phyloP scores from a whole-genome alignment of 2,888 invertebrate species.

The Adelognathus sp. region DNA sequence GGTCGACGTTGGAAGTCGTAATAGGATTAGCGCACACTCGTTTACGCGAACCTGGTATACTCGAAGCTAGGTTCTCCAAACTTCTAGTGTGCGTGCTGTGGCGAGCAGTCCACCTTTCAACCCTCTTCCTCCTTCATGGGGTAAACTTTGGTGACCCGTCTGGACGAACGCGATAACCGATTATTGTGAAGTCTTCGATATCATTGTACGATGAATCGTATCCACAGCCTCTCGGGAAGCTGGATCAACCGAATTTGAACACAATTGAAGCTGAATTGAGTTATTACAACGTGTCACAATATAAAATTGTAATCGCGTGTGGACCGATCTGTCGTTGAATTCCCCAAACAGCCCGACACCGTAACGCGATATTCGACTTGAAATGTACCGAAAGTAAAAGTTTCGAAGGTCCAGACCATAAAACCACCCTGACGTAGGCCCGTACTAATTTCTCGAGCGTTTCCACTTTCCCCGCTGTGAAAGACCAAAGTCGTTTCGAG shows the following conservation, averaged over 20 bases:
- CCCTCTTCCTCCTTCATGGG: not conserved
- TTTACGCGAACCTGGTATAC: conserved; percentile 52
- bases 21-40: conserved; percentile 62
- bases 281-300: not conserved
- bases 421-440: conserved; percentile 1
- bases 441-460: conserved; percentile 54
- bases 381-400: not conserved
- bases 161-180: conserved; percentile 53
- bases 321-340: not conserved
- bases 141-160: conserved; percentile 39
- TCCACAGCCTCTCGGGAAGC: not conserved
- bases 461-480: conserved; percentile 55
- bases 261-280: conserved; percentile 8
- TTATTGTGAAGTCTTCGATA: conserved; percentile 51
- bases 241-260: not conserved
- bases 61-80: conserved; percentile 11
- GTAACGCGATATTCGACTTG: not conserved
- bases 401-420: not conserved
- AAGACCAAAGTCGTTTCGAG: conserved; percentile 60
- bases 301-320: not conserved
- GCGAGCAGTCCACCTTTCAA: conserved; percentile 11
- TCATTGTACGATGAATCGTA: conserved; percentile 5
- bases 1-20: conserved; percentile 59
- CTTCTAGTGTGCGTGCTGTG: conserved; percentile 20
- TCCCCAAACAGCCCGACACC: not conserved